A percentile compares a stretch with the other conserved stretches of the same genome.
phyloP scores from a whole-genome alignment of 2,888 invertebrate species.

The Diarsia rubi region DNA sequence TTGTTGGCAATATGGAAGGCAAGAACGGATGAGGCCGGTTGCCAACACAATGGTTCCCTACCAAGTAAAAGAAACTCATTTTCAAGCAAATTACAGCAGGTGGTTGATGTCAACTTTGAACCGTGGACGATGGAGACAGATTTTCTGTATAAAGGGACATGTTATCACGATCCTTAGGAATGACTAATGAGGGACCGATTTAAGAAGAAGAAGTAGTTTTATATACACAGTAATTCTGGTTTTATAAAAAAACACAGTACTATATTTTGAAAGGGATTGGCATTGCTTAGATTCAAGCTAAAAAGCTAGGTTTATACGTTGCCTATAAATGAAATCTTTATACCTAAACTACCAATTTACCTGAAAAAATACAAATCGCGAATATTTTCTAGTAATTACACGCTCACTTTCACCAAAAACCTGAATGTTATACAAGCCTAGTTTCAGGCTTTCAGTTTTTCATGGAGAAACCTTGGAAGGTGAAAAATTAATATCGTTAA shows the following conservation, averaged over 20 bases:
- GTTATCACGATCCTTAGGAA: too few species aligned
- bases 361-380: slow-evolving; percentile 10
- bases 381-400: slow-evolving; percentile 44
- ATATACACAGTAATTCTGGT: neutral
- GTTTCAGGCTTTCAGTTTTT: slow-evolving; percentile 47
- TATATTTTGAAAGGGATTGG: neutral
- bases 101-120: too few species aligned
- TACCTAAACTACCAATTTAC: neutral
- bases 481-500: slow-evolving; percentile 69
- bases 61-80: too few species aligned
- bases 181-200: too few species aligned
- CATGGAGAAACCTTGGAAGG: slow-evolving; percentile 57
- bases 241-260: neutral
- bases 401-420: slow-evolving; percentile 44
- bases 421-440: slow-evolving; percentile 41
- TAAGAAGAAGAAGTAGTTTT: too few species aligned
- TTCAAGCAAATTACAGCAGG: too few species aligned
- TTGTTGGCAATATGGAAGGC: too few species aligned
- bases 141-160: too few species aligned
- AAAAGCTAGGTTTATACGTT: neutral
- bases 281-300: neutral
- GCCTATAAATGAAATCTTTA: neutral
- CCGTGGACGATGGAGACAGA: too few species aligned
- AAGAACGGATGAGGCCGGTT: too few species aligned
- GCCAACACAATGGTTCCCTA: too few species aligned